Percentiles rank a stretch among this genome's conserved stretches.
Conservation (phyloP, 2,888 invertebrate genomes). For the Piscicola geometra region DNA sequence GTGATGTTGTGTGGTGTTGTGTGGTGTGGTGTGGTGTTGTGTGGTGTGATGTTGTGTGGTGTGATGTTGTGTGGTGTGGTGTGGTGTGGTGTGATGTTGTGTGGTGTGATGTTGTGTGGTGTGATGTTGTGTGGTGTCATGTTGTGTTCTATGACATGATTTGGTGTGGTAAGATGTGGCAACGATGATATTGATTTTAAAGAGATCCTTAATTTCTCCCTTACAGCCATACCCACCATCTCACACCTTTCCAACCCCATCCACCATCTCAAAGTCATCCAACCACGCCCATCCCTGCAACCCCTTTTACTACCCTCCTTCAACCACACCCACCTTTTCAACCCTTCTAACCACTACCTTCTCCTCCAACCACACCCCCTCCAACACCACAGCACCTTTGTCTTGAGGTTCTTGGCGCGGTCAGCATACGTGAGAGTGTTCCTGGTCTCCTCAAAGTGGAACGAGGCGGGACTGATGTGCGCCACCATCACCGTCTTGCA, state of each 20-base stretch:
- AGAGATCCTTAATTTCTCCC: too few species aligned
- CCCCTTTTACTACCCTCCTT: background rate
- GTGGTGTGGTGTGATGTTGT: too few species aligned
- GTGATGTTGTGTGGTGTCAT: too few species aligned
- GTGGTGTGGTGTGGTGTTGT: too few species aligned
- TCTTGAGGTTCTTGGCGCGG: slow-evolving; percentile 86
- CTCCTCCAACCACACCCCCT: background rate
- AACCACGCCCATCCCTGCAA: background rate
- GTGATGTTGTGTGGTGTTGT: too few species aligned
- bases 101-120: too few species aligned
- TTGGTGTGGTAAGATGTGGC: too few species aligned
- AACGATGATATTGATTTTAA: too few species aligned
- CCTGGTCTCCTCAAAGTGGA: slow-evolving; percentile 81
- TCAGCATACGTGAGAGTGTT: slow-evolving; percentile 91
- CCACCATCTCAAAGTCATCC: background rate
- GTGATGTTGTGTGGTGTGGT: too few species aligned
- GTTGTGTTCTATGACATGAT: too few species aligned
- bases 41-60: too few species aligned
- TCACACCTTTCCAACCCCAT: background rate
- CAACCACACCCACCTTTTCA: background rate
- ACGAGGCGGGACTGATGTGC: slow-evolving; percentile 78
- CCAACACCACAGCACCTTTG: slow-evolving; percentile 63
- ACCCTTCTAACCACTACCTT: background rate
- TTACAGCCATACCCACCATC: too few species aligned
- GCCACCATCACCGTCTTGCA: slow-evolving; percentile 96